phyloP scores from a whole-genome alignment of 2,888 invertebrate species.

The Oscheius sp. region DNA sequence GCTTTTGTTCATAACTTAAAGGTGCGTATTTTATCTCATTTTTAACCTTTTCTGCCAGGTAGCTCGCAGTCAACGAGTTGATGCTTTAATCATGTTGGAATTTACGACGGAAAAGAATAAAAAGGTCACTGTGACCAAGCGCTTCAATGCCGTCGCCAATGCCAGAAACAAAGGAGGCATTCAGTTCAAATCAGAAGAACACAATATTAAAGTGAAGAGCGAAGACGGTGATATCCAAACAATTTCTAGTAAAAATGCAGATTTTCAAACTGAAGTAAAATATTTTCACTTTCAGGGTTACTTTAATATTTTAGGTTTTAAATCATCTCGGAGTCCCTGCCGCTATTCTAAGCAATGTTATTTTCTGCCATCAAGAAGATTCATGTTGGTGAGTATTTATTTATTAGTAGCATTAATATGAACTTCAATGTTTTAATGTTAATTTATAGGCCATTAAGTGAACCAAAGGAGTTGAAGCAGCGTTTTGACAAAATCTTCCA shows the following conservation, averaged over 20 bases:
- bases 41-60: constrained; percentile 72
- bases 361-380: constrained; percentile 99
- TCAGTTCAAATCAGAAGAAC: constrained; percentile 57
- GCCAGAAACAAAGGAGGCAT: constrained; percentile 19
- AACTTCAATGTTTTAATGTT: neutral
- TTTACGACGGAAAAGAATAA: constrained; percentile 77
- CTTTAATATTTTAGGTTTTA: constrained; percentile 49
- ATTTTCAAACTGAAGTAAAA: constrained; percentile 62
- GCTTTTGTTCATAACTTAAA: constrained; percentile 81
- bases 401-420: no score
- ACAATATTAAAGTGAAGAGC: constrained; percentile 48
- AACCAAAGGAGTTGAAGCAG: constrained; percentile 89
- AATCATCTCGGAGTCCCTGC: constrained; percentile 87
- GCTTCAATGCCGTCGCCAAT: constrained; percentile 46
- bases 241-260: constrained; percentile 61
- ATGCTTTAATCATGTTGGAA: constrained; percentile 74
- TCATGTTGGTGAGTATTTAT: constrained; percentile 79
- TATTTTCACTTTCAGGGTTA: neutral
- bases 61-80: constrained; percentile 75
- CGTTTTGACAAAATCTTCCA: constrained; percentile 98
- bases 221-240: constrained; percentile 44
- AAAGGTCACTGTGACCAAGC: constrained; percentile 75
- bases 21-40: constrained; percentile 20
- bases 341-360: constrained; percentile 91
- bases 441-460: constrained; percentile 82